These are phyloP conservation scores for Sigmodon hispidus DNA, from an alignment of 2,113 vertebrate species.

Conservation along the genomic window DNA sequence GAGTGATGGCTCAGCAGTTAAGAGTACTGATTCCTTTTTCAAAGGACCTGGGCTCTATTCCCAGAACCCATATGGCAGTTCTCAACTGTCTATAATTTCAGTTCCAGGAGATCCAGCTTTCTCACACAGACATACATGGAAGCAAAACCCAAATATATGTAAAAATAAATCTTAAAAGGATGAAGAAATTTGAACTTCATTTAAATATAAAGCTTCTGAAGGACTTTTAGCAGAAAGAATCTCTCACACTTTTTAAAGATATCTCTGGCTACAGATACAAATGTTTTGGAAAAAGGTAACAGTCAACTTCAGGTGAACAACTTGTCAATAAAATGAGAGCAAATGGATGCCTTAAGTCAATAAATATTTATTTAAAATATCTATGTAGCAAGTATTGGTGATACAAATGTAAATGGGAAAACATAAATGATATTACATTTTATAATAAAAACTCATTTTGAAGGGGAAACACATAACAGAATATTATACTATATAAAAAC, in stretches of 20 bases:
- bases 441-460: background rate
- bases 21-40: background rate
- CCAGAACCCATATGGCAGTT: background rate
- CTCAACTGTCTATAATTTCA: background rate
- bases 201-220: background rate
- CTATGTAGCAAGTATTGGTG: background rate
- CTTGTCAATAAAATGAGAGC: conserved; percentile 26
- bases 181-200: background rate
- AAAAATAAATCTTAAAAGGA: background rate
- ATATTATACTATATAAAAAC: background rate
- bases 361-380: conserved; percentile 20
- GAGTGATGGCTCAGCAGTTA: background rate
- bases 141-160: too few relatives aligned
- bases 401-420: conserved; percentile 5
- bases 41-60: background rate
- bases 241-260: background rate
- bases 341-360: conserved; percentile 42
- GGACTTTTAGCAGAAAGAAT: background rate
- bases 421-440: background rate
- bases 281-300: background rate
- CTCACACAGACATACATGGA: too few relatives aligned
- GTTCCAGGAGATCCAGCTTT: too few relatives aligned
- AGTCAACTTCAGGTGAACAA: background rate
- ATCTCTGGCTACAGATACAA: background rate
- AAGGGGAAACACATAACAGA: background rate